Base-by-base conservation (phyloP, 2,797 vertebrate species). In the Esox masquinongy region DNA sequence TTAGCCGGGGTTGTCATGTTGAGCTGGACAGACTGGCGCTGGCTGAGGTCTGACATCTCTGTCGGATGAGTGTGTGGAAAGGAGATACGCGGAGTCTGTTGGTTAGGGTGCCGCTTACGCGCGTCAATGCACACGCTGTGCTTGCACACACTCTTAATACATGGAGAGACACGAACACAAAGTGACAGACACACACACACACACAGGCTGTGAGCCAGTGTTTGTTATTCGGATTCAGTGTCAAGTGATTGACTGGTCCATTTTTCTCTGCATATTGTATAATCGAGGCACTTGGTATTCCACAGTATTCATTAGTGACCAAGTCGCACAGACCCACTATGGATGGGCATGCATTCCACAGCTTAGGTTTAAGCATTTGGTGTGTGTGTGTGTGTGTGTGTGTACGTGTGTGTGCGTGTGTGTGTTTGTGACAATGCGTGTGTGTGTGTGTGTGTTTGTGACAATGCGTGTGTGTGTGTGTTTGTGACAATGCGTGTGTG, bases 251-350 rank as follows among this genome's bases (percentile, higher is more conserved):
- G 92, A 93, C 90, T 91, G 91, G 91, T 90, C 89, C 87, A 90
- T 92, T 91, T 92, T 89, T 91, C 87, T 89, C 84, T 83, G 88
- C 75, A 74, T 82, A 84, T 88, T 83, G 77, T 87, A 86, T 90
- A 91, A 91, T 87, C 89, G 90, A 86, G 89, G 84, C 90, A 90
- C 89, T 93, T 91, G 90, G 87, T 93, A 91, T 92, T 90, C 90
- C 84, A 88, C 69, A 51, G 47, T 22, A 22, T 43, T 43, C 39
- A 43, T 22, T 5, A 59, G 53, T 43, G 91, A 89, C 81, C 85
- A 77, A 72, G 85, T 85, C 82, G 86, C 88, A 88, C 86, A 85
- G 87, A 87, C 85, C 84, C 84, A 79, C 84, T 88, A 86, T 90
- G 88, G 83, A 85, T 89, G 82, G 74, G 80, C 50, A 78, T 81